These are phyloP conservation scores for Oreohelix idahoensis DNA, from an alignment of 1,140 invertebrate genomes.

Conservation along the genomic window DNA sequence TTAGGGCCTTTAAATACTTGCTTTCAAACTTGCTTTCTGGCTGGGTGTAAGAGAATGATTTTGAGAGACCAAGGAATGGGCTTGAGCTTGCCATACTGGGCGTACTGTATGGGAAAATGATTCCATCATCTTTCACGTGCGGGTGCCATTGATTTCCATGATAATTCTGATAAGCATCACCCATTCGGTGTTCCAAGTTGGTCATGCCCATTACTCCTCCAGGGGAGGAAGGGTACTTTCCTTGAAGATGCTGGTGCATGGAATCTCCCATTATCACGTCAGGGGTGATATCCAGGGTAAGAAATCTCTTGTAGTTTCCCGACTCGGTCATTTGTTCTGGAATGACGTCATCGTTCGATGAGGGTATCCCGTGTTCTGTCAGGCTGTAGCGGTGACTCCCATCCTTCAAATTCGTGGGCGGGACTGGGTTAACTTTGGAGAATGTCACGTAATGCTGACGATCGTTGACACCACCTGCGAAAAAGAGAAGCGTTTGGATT, in stretches of 20 bases:
- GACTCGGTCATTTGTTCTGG: slow-evolving; percentile 50
- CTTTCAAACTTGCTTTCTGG: slow-evolving; percentile 32
- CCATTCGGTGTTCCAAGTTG: slow-evolving; percentile 37
- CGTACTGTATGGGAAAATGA: slow-evolving; percentile 39
- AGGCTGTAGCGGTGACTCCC: slow-evolving; percentile 52
- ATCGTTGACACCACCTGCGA: not conserved
- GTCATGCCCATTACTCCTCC: slow-evolving; percentile 43
- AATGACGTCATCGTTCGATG: slow-evolving; percentile 31
- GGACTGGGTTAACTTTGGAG: slow-evolving; percentile 45
- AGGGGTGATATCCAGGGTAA: slow-evolving; percentile 50
- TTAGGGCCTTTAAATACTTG: slow-evolving; percentile 46
- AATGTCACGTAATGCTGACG: slow-evolving; percentile 40
- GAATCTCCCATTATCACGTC: slow-evolving; percentile 48
- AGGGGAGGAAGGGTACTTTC: slow-evolving; percentile 31
- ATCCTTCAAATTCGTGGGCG: slow-evolving; percentile 32
- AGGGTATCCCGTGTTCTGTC: slow-evolving; percentile 47
- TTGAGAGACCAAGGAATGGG: slow-evolving; percentile 45
- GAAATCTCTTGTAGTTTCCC: slow-evolving; percentile 51
- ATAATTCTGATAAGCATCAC: slow-evolving; percentile 5
- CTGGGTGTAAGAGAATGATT: slow-evolving; percentile 42
- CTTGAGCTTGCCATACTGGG: slow-evolving; percentile 35
- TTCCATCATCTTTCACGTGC: not conserved
- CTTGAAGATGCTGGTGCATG: slow-evolving; percentile 27
- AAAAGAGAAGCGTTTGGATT: no score
- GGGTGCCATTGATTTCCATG: slow-evolving; percentile 32